These are phyloP conservation scores for Synergus gifuensis DNA, from an alignment of 2,888 invertebrate species.

Conservation along the genomic window DNA sequence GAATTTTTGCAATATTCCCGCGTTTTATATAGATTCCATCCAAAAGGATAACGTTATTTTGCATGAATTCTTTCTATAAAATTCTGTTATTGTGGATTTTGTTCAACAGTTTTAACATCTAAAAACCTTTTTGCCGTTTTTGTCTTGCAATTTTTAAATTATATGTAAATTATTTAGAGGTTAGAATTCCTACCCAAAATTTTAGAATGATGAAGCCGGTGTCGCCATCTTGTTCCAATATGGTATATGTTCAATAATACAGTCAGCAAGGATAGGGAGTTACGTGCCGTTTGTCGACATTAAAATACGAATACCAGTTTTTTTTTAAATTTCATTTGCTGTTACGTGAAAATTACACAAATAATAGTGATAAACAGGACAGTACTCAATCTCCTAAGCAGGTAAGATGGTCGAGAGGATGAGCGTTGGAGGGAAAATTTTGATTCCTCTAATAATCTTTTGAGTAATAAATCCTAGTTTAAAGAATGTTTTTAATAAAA, in stretches of 20 bases:
- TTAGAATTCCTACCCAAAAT: background rate
- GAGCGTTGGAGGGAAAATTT: background rate
- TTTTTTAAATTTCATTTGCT: background rate
- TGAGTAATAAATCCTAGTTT: background rate
- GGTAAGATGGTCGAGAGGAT: background rate
- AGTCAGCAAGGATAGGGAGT: background rate
- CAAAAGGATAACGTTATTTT: background rate
- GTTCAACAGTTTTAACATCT: background rate
- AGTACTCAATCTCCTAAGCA: background rate
- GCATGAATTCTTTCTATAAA: background rate
- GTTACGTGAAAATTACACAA: background rate
- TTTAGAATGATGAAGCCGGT: conserved; percentile 7
- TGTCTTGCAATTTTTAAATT: background rate
- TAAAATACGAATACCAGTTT: background rate
- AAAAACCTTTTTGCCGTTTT: no score
- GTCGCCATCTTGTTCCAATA: conserved; percentile 29
- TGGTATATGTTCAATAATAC: conserved; percentile 24
- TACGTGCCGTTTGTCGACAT: conserved; percentile 6
- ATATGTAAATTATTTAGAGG: background rate
- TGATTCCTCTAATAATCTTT: background rate
- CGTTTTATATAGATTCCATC: background rate
- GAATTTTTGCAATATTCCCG: background rate
- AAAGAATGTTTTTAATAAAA: background rate
- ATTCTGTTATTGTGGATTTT: background rate
- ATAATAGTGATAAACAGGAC: background rate